A percentile compares a stretch with the other conserved stretches of the same genome.
These are phyloP conservation scores for Hirtodrosophila confusa DNA, from an alignment of 2,888 invertebrate species.

Conservation along the genomic window DNA sequence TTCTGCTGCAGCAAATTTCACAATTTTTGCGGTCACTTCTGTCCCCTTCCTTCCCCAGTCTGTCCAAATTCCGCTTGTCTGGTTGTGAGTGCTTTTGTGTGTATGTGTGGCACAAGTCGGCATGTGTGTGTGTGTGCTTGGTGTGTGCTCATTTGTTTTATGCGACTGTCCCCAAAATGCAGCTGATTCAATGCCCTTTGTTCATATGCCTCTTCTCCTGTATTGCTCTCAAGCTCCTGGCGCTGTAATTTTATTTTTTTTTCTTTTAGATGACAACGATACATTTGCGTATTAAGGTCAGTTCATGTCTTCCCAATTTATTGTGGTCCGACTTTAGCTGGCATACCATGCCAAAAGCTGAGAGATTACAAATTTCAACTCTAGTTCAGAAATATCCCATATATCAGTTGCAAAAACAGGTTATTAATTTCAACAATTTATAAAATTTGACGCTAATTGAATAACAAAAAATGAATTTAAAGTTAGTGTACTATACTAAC, in stretches of 20 bases:
- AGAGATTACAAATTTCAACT: background rate
- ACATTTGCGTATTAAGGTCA: slow-evolving; percentile 33
- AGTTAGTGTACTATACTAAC: no score
- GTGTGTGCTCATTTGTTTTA: slow-evolving; percentile 38
- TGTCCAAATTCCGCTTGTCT: background rate
- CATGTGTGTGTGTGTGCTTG: slow-evolving; percentile 6
- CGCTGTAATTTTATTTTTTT: slow-evolving; percentile 7
- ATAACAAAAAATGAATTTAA: background rate
- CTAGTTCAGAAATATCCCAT: background rate
- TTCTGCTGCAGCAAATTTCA: slow-evolving; percentile 22
- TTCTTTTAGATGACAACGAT: slow-evolving; percentile 14
- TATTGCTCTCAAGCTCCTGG: background rate
- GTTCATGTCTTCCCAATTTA: slow-evolving; percentile 6
- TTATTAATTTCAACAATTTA: background rate
- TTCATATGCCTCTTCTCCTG: slow-evolving; percentile 2
- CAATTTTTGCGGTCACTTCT: slow-evolving; percentile 30
- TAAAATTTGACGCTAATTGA: background rate
- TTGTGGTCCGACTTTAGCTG: slow-evolving; percentile 3
- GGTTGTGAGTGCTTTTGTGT: slow-evolving; percentile 15
- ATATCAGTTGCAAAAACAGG: background rate
- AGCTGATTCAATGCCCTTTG: slow-evolving; percentile 31
- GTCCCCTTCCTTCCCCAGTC: background rate
- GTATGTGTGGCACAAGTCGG: background rate
- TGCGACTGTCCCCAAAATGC: slow-evolving; percentile 35
- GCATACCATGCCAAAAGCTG: background rate